Evolutionary conservation across 1,140 invertebrate genomes (phyloP).

Genomic region (Drosophila bocqueti): DNA sequence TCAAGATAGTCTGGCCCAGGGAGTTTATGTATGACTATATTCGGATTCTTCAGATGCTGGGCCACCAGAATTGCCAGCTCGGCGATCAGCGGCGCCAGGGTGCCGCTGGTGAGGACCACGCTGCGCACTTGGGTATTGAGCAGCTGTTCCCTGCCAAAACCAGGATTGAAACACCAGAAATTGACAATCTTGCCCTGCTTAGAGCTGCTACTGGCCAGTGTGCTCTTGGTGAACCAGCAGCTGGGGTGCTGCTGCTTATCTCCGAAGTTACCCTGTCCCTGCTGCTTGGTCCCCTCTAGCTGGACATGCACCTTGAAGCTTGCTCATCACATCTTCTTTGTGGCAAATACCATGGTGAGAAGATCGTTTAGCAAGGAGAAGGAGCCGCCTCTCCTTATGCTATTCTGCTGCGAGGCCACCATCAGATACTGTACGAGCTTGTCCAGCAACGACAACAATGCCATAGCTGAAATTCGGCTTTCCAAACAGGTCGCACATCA

Average conservation of each 20-base stretch:
- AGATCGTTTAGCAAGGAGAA: constrained; percentile 92
- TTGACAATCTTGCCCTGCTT: constrained; percentile 90
- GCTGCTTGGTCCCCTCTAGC: constrained; percentile 86
- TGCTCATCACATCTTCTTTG: constrained; percentile 86
- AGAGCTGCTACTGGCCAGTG: constrained; percentile 71
- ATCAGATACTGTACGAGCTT: constrained; percentile 92
- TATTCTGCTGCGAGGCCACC: constrained; percentile 87
- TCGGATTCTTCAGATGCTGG: constrained; percentile 95
- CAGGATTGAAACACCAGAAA: constrained; percentile 99
- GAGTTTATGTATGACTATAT: constrained; percentile 95
- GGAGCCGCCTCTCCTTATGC: constrained; percentile 90
- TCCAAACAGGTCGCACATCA: too few relatives aligned
- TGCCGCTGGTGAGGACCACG: constrained; percentile 98
- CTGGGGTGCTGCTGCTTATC: constrained; percentile 20
- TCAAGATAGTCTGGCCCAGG: constrained; percentile 92
- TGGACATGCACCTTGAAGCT: constrained; percentile 92
- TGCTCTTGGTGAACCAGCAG: too few relatives aligned
- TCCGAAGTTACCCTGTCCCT: neutral
- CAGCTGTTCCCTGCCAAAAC: constrained; percentile 95
- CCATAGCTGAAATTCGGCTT: constrained; percentile 87
- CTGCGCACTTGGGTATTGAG: constrained; percentile 91
- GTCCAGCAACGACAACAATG: constrained; percentile 88
- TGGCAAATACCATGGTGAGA: constrained; percentile 89
- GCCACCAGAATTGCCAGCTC: constrained; percentile 94
- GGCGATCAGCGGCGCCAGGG: constrained; percentile 95